phyloP scores from a whole-genome alignment of 2,113 vertebrate species.

The Parus major region DNA sequence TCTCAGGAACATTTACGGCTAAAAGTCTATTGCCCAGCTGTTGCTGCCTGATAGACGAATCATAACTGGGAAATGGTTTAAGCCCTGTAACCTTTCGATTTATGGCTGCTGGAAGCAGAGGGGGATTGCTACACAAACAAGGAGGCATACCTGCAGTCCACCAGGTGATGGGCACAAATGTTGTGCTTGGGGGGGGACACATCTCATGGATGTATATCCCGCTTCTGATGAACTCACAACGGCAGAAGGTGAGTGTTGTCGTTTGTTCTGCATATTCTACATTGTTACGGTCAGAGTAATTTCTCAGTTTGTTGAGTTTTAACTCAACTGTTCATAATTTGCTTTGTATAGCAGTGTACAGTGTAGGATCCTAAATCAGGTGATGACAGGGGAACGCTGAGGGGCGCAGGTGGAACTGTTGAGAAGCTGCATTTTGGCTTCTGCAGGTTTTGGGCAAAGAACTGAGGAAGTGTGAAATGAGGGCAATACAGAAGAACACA shows the following conservation, averaged over 20 bases:
- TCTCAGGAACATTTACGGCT: slow-evolving; percentile 6
- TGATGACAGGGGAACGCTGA: neutral
- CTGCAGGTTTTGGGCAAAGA: neutral
- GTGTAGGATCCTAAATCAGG: neutral
- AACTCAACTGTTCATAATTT: neutral
- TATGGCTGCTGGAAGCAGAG: neutral
- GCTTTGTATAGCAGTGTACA: neutral
- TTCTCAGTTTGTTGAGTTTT: neutral
- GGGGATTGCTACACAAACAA: neutral
- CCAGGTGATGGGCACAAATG: neutral
- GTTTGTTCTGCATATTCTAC: neutral
- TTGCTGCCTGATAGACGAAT: slow-evolving; percentile 28
- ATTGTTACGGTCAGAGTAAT: fast-evolving
- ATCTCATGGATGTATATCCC: neutral
- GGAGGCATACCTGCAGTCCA: neutral
- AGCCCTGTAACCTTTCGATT: neutral
- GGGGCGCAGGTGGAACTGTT: neutral
- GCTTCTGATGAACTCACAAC: neutral
- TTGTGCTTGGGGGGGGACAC: neutral
- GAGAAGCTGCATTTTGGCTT: neutral
- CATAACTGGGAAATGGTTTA: slow-evolving; percentile 36
- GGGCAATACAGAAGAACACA: neutral
- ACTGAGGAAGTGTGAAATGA: neutral
- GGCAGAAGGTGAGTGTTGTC: neutral
- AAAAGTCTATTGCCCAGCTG: slow-evolving; percentile 40